Evolutionary conservation across 2,888 invertebrate genomes (phyloP).

Genomic region (Diarsia brunnea): DNA sequence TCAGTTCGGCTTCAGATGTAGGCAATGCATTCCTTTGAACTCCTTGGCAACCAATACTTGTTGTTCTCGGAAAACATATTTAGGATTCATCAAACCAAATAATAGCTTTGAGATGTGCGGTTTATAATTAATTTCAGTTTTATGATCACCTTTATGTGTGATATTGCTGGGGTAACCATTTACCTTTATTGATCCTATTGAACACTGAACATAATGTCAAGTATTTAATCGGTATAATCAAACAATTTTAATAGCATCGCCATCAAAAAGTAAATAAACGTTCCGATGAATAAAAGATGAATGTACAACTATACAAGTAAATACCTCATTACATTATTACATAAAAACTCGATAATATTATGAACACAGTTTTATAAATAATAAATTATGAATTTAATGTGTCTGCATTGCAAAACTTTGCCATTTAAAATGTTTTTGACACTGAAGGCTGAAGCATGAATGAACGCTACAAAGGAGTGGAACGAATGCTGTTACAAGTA

Average conservation of each 20-base stretch:
- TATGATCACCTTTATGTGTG: slow-evolving; percentile 23
- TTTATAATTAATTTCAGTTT: slow-evolving; percentile 26
- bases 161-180: slow-evolving; percentile 12
- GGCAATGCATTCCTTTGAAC: slow-evolving; percentile 44
- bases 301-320: slow-evolving; percentile 18
- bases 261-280: slow-evolving; percentile 54
- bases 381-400: slow-evolving; percentile 42
- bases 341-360: slow-evolving; percentile 35
- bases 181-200: slow-evolving; percentile 12
- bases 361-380: slow-evolving; percentile 38
- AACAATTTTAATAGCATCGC: slow-evolving; percentile 43
- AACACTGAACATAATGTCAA: slow-evolving; percentile 18
- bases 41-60: slow-evolving; percentile 43
- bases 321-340: slow-evolving; percentile 28
- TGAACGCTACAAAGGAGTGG: slow-evolving; percentile 43
- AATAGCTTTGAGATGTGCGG: not conserved
- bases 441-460: slow-evolving; percentile 47
- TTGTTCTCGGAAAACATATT: slow-evolving; percentile 31
- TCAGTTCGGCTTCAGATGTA: slow-evolving; percentile 37
- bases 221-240: slow-evolving; percentile 38
- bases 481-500: slow-evolving; percentile 21
- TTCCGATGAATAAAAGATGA: slow-evolving; percentile 48
- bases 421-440: slow-evolving; percentile 44
- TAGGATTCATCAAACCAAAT: slow-evolving; percentile 16
- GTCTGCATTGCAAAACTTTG: slow-evolving; percentile 40